Evolutionary conservation across 2,113 vertebrate species (phyloP).

Genomic region (Tapirus terrestris): DNA sequence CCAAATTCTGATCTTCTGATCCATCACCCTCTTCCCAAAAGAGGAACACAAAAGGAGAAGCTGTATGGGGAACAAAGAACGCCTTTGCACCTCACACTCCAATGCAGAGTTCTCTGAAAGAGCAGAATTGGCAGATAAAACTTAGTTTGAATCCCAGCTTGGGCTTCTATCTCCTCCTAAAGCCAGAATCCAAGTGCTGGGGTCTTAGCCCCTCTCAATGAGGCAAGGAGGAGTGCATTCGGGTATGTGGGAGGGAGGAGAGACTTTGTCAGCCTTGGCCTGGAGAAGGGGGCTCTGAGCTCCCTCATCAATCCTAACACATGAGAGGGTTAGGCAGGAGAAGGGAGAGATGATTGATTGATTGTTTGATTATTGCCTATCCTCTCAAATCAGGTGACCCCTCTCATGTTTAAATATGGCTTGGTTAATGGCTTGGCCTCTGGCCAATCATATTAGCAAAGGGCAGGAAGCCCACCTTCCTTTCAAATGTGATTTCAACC

Average conservation of each 20-base stretch:
- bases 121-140: neutral
- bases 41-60: neutral
- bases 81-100: neutral
- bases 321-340: neutral
- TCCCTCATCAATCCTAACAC: neutral
- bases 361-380: neutral
- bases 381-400: neutral
- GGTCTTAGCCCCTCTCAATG: neutral
- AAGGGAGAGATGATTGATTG: neutral
- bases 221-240: neutral
- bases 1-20: neutral
- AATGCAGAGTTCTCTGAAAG: neutral
- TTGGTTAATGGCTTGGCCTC: neutral
- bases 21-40: neutral
- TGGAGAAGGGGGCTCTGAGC: neutral
- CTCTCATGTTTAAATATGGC: neutral
- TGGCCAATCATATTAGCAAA: neutral
- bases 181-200: constrained; percentile 3
- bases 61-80: neutral
- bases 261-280: neutral
- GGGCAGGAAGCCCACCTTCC: neutral
- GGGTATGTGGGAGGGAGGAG: neutral
- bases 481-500: neutral
- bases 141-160: neutral
- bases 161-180: constrained; percentile 11